Conservation (phyloP, 2,888 invertebrate species). For the Augochlorella aurata region DNA sequence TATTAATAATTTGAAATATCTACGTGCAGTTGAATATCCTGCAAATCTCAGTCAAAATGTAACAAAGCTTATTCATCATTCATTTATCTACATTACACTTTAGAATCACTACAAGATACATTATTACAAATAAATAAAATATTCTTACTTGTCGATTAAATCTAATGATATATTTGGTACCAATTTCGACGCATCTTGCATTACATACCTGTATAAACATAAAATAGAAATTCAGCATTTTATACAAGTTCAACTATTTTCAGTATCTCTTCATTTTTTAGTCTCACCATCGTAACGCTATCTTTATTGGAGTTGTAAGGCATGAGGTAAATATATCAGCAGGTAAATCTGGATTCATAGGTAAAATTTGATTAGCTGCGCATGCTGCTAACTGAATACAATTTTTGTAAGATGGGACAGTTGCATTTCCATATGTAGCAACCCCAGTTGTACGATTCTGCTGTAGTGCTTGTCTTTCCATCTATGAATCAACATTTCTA, state of each 20-base stretch:
- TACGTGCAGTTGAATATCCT: too few relatives aligned
- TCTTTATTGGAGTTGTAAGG: conserved; percentile 98
- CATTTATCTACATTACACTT: too few relatives aligned
- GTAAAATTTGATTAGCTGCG: conserved; percentile 94
- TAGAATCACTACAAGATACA: too few relatives aligned
- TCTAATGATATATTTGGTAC: conserved; percentile 92
- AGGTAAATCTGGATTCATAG: conserved; percentile 98
- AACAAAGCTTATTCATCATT: too few relatives aligned
- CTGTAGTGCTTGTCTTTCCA: conserved; percentile 77
- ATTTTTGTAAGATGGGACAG: conserved; percentile 88
- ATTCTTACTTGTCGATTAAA: conserved; percentile 92
- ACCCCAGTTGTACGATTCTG: conserved; percentile 78
- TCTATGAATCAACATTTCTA: conserved; percentile 59
- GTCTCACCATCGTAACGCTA: conserved; percentile 92
- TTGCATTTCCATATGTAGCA: conserved; percentile 59
- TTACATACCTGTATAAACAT: conserved; percentile 86
- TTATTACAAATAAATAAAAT: conserved; percentile 4
- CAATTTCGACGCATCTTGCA: conserved; percentile 91
- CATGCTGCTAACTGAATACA: conserved; percentile 99
- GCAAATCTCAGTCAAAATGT: too few relatives aligned
- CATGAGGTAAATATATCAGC: conserved; percentile 99
- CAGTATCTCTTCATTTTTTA: not conserved
- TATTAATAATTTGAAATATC: not conserved
- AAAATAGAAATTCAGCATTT: conserved; percentile 9
- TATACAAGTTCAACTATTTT: not conserved